Evolutionary conservation across 1,140 invertebrate species (phyloP).

Genomic region (Dolichoris vasculosae): DNA sequence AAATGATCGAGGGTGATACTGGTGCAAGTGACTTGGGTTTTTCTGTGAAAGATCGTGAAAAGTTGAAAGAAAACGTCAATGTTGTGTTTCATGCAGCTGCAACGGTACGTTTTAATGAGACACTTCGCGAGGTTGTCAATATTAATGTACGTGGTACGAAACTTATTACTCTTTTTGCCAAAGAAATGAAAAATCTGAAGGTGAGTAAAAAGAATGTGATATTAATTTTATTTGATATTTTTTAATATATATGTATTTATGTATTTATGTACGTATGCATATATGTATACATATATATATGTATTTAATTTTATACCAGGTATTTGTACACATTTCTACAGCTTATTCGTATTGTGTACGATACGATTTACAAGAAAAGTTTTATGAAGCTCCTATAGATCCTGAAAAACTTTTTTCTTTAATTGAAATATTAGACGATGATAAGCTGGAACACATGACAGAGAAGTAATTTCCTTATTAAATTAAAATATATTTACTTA

Average conservation of each 20-base stretch:
- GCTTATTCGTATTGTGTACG: constrained; percentile 81
- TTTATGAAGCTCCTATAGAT: constrained; percentile 72
- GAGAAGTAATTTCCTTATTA: constrained; percentile 64
- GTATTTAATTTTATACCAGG: constrained; percentile 53
- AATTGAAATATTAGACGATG: constrained; percentile 68
- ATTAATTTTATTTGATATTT: constrained; percentile 9
- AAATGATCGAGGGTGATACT: constrained; percentile 79
- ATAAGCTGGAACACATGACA: constrained; percentile 65
- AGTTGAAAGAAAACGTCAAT: constrained; percentile 72
- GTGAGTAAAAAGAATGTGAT: constrained; percentile 62
- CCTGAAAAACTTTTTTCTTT: constrained; percentile 72
- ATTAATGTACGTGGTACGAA: constrained; percentile 80
- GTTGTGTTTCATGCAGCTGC: constrained; percentile 93
- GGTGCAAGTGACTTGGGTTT: constrained; percentile 77
- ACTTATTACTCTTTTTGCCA: constrained; percentile 77
- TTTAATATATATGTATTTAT: constrained; percentile 25
- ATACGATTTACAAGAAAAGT: constrained; percentile 78
- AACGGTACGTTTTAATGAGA: constrained; percentile 91
- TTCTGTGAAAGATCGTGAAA: constrained; percentile 70
- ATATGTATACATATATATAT: not conserved
- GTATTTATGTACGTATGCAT: too few species aligned
- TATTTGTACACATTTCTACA: constrained; percentile 77
- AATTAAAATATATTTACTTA: not conserved
- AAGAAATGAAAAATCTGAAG: constrained; percentile 80
- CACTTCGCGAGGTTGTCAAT: constrained; percentile 78